phyloP scores from a whole-genome alignment of 1,140 invertebrate species.

The Trichoplusia ni region DNA sequence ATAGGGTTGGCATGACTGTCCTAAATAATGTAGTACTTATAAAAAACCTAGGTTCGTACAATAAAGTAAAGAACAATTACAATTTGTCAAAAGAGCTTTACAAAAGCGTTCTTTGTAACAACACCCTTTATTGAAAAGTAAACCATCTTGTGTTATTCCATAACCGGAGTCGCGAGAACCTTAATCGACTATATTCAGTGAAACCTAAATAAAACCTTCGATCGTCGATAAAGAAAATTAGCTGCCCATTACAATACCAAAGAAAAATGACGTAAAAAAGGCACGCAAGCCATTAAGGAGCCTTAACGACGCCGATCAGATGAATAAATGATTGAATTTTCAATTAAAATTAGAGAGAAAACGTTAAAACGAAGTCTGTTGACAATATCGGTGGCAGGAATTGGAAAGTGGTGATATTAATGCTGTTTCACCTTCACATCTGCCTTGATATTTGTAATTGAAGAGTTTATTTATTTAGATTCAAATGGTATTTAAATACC shows the following conservation, averaged over 20 bases:
- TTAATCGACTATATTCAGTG: background rate
- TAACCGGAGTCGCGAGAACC: background rate
- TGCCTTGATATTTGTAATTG: conserved; percentile 19
- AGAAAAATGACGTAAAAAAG: conserved; percentile 65
- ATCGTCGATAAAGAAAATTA: conserved; percentile 63
- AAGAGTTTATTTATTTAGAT: conserved; percentile 1
- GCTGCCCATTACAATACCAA: conserved; percentile 61
- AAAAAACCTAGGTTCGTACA: too few relatives aligned
- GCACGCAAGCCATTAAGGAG: conserved; percentile 66
- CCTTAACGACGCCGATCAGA: conserved; percentile 74
- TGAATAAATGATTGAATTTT: conserved; percentile 81
- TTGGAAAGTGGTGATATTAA: conserved; percentile 43
- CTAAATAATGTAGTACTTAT: too few relatives aligned
- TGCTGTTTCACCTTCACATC: conserved; percentile 42
- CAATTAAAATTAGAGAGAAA: conserved; percentile 75
- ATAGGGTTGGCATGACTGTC: too few relatives aligned
- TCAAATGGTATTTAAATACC: too few relatives aligned
- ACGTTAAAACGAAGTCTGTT: conserved; percentile 66
- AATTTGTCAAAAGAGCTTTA: too few relatives aligned
- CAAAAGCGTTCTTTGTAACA: background rate
- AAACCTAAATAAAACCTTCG: conserved; percentile 17
- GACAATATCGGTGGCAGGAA: conserved; percentile 58
- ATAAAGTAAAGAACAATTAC: too few relatives aligned
- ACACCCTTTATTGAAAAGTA: background rate
- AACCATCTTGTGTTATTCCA: conserved; percentile 1